Conservation (phyloP, 2,797 vertebrate species). For the Enteromius argenteus region DNA sequence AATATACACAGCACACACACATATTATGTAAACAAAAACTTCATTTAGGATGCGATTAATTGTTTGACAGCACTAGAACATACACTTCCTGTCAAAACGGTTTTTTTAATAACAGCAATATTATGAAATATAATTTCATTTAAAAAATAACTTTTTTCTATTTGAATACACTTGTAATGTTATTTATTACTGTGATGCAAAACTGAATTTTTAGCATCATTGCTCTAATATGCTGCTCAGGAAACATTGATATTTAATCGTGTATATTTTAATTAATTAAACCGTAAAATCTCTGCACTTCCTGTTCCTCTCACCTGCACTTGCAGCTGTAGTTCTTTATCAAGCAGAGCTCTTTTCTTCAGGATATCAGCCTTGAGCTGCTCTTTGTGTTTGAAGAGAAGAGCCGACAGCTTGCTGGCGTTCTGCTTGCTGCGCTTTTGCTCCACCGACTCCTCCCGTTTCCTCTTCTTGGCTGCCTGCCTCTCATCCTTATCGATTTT, state of each 20-base stretch:
- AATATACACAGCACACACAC: too few relatives aligned
- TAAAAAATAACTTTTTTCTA: not conserved
- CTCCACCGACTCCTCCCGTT: slow-evolving; percentile 95
- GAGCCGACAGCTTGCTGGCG: slow-evolving; percentile 91
- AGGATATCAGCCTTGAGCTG: slow-evolving; percentile 96
- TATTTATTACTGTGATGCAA: not conserved
- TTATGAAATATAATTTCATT: not conserved
- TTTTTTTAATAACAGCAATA: not conserved
- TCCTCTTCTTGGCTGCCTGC: slow-evolving; percentile 95
- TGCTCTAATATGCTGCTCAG: not conserved
- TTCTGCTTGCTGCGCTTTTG: slow-evolving; percentile 97
- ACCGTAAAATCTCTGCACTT: not conserved
- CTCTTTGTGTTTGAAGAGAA: slow-evolving; percentile 98
- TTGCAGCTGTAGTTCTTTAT: slow-evolving; percentile 96
- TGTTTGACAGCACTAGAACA: too few relatives aligned
- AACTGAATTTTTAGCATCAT: not conserved
- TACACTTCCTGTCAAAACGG: not conserved
- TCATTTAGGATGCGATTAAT: too few relatives aligned
- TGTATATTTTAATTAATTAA: not conserved
- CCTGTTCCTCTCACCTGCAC: slow-evolving; percentile 85
- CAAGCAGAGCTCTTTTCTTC: slow-evolving; percentile 94
- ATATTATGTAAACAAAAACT: too few relatives aligned
- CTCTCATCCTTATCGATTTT: slow-evolving; percentile 99
- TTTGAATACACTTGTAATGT: not conserved
- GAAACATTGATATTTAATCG: not conserved